phyloP scores from a whole-genome alignment of 1,140 invertebrate genomes.

The Cardiocondyla obscurior region DNA sequence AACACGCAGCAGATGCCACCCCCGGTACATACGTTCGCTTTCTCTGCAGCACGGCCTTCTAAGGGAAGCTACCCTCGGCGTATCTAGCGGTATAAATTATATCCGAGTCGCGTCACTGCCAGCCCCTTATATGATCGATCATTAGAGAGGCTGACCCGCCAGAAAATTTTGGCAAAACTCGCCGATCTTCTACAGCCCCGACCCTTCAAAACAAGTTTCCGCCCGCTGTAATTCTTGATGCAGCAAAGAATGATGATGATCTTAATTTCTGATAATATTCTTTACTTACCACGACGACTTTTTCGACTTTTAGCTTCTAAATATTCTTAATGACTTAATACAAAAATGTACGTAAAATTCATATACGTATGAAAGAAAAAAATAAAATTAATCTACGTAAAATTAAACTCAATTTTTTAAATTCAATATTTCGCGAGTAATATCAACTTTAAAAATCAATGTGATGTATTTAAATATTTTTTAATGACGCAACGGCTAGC shows the following conservation, averaged over 20 bases:
- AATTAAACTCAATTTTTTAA: no score
- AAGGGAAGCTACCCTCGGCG: constrained; percentile 80
- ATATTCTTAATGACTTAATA: background rate
- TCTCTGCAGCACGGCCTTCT: constrained; percentile 49
- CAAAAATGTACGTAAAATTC: background rate
- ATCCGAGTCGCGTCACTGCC: constrained; percentile 81
- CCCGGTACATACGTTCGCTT: constrained; percentile 61
- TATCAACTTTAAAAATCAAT: background rate
- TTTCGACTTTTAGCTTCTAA: background rate
- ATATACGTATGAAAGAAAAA: background rate
- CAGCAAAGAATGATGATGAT: constrained; percentile 38
- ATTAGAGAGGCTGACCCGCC: constrained; percentile 82
- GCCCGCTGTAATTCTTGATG: background rate
- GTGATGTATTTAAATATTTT: background rate
- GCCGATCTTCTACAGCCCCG: constrained; percentile 42
- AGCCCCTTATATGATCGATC: constrained; percentile 83
- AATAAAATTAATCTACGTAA: background rate
- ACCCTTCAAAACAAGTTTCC: constrained; percentile 29
- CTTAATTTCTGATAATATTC: constrained; percentile 14
- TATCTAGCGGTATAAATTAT: constrained; percentile 84
- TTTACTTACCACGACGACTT: background rate
- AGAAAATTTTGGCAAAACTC: constrained; percentile 82
- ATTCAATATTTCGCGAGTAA: no score
- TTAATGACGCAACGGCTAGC: background rate
- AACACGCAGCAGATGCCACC: constrained; percentile 84